These are phyloP conservation scores for Anas capensis DNA, from an alignment of 2,797 vertebrate species.

Conservation along the genomic window DNA sequence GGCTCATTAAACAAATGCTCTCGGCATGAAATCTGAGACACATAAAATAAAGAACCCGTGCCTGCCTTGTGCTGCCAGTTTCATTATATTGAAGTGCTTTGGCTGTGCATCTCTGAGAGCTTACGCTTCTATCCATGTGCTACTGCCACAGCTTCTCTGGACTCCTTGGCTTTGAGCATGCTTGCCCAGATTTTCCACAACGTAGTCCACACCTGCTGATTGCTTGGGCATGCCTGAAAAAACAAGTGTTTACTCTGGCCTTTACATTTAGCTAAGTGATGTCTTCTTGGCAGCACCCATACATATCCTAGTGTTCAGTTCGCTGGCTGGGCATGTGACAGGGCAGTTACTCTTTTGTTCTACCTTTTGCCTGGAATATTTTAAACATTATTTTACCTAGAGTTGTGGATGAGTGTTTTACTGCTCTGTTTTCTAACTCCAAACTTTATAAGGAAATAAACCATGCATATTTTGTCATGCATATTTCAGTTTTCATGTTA, in stretches of 20 bases:
- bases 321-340: accelerated
- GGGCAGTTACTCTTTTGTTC: neutral
- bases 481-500: neutral
- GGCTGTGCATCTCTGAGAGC: neutral
- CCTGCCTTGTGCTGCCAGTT: neutral
- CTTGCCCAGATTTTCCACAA: neutral
- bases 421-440: neutral
- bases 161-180: neutral
- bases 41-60: neutral
- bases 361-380: neutral
- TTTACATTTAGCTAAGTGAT: neutral
- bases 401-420: neutral
- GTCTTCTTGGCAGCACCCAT: neutral
- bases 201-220: neutral
- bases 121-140: neutral
- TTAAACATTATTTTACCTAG: neutral
- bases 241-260: neutral
- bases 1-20: neutral
- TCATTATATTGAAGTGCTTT: neutral
- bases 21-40: neutral
- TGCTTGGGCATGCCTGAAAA: neutral
- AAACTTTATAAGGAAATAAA: neutral
- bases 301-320: neutral
- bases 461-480: neutral
- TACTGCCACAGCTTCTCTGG: neutral